These are phyloP conservation scores for Passer domesticus DNA, from an alignment of 2,113 vertebrate genomes.

Conservation along the genomic window DNA sequence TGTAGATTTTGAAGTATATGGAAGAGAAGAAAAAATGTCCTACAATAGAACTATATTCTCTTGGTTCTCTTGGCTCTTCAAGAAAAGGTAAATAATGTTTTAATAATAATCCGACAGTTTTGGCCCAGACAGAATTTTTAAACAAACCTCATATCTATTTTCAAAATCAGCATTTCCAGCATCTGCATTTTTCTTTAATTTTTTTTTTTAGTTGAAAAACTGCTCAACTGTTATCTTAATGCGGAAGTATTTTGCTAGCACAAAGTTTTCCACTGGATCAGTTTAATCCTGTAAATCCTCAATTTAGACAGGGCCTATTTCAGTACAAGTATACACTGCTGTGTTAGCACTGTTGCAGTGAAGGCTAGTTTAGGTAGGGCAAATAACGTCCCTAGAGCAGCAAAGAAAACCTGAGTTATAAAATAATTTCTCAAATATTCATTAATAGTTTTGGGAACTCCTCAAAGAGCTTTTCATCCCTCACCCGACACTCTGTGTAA, in stretches of 20 bases:
- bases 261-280: background rate
- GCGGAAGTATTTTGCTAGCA: background rate
- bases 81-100: background rate
- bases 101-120: background rate
- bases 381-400: background rate
- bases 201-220: background rate
- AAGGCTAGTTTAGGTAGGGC: background rate
- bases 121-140: background rate
- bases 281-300: background rate
- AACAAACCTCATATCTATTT: background rate
- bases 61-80: background rate
- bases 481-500: background rate
- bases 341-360: background rate
- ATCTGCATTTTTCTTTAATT: background rate
- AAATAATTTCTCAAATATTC: background rate
- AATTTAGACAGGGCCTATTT: background rate
- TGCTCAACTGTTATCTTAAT: background rate
- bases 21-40: background rate
- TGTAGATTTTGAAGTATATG: background rate
- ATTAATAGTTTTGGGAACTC: background rate
- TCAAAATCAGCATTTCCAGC: background rate
- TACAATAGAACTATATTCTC: background rate
- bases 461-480: background rate
- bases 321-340: background rate
- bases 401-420: background rate